Base-by-base conservation (phyloP, 1,140 invertebrate genomes). In the Aphis craccivora region DNA sequence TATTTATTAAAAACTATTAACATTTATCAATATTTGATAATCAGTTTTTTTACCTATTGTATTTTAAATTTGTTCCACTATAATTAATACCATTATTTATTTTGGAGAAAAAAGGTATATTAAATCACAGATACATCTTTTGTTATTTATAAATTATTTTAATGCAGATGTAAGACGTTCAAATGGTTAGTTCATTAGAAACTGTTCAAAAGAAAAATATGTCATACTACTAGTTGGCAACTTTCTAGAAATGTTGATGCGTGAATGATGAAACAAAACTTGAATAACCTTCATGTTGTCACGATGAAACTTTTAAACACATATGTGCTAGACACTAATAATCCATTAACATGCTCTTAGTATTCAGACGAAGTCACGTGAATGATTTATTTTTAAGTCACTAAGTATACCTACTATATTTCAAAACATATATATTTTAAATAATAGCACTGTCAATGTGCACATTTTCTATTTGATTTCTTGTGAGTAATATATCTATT, bases 271-370 rank as follows among this genome's bases (percentile, higher is more conserved):
- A 60, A 90, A 90, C 88, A 40, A 51, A 90, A 60, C 51, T 40
- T 30, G 51, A 90, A 43, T 53, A 90, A 90, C 88, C 88, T 90
- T 60, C 88, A 25, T 37, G 51, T 90, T 90, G 51, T 60, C 51
- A 90, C 53, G 88, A 90, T 40, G 53, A 60, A 90, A 90, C 88
- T 90, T 90, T 90, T 55, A 40, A 90, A 55, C 87, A 60, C 35
- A 90, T 37, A 55, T 60, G 53, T 90, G 53, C 22, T 90, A 90
- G 35, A 60, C 51, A 60, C 88, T 37, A 45, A 90, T 90, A 90
- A 90, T 90, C 53, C 53, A 90, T 90, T 60, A 90, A 89, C 35
- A 53, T 89, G 8, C 48, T 25, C 35, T 90, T 60, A 60, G 11
- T 1, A 30, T 90, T 90, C 60, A 23, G 40, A 90, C 43, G 37